Evolutionary conservation across 2,113 vertebrate genomes (phyloP).

Genomic region (Protobothrops mucrosquamatus): DNA sequence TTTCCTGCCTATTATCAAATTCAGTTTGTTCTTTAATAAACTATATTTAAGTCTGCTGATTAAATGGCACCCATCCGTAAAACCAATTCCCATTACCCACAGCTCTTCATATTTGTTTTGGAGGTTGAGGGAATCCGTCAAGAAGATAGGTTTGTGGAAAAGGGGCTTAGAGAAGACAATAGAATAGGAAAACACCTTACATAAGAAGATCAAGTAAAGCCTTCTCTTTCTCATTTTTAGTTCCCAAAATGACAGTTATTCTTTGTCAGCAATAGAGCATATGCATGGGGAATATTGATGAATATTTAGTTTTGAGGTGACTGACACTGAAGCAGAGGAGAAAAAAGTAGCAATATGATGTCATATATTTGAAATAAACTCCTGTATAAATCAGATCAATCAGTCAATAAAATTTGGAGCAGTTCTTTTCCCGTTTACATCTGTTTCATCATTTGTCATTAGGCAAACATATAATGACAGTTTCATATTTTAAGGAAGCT

Average conservation of each 20-base stretch:
- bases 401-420: conserved; percentile 23
- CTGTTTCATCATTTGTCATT: conserved; percentile 49
- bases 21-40: background rate
- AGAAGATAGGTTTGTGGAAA: background rate
- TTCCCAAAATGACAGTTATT: background rate
- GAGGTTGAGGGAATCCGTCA: background rate
- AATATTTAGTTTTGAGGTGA: conserved; percentile 9
- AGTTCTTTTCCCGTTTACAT: conserved; percentile 44
- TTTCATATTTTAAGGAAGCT: conserved; percentile 64
- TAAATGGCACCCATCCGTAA: background rate
- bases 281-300: conserved; percentile 28
- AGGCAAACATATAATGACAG: conserved; percentile 56
- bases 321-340: conserved; percentile 33
- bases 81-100: background rate
- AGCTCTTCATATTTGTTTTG: background rate
- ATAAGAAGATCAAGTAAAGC: background rate
- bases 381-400: background rate
- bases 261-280: background rate
- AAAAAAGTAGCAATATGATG: background rate
- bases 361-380: background rate
- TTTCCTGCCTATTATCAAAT: background rate
- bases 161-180: background rate
- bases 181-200: background rate
- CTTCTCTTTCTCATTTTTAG: no score
- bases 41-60: background rate